These are phyloP conservation scores for Siniperca obscura DNA, from an alignment of 2,797 vertebrate species.

Conservation along the genomic window DNA sequence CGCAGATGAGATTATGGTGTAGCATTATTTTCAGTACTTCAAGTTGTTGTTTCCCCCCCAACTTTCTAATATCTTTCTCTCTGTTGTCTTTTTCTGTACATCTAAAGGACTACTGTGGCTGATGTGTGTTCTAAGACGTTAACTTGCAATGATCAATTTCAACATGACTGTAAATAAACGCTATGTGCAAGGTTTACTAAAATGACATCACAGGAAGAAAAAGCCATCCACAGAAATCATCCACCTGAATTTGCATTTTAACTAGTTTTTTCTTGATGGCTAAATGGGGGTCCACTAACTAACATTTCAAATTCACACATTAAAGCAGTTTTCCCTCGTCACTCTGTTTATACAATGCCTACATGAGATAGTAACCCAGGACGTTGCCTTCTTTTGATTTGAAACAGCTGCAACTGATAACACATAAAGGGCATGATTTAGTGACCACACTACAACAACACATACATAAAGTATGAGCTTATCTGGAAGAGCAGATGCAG, in stretches of 20 bases:
- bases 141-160: neutral
- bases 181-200: neutral
- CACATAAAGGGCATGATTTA: constrained; percentile 13
- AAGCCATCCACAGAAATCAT: neutral
- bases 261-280: no score
- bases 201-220: no score
- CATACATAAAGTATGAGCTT: constrained; percentile 45
- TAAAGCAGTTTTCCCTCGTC: neutral
- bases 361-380: neutral
- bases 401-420: constrained; percentile 26
- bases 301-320: neutral
- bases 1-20: neutral
- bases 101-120: neutral
- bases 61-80: neutral
- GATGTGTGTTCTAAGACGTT: neutral
- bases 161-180: neutral
- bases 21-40: neutral
- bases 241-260: neutral
- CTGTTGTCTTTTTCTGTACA: neutral
- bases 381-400: neutral
- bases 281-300: no score
- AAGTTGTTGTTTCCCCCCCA: neutral
- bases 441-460: constrained; percentile 3
- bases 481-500: constrained; percentile 50
- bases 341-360: neutral